Evolutionary conservation across 2,797 vertebrate genomes (phyloP), one percentile per base, ranked within the genome.

Genomic region (Cyclopterus lumpus): DNA sequence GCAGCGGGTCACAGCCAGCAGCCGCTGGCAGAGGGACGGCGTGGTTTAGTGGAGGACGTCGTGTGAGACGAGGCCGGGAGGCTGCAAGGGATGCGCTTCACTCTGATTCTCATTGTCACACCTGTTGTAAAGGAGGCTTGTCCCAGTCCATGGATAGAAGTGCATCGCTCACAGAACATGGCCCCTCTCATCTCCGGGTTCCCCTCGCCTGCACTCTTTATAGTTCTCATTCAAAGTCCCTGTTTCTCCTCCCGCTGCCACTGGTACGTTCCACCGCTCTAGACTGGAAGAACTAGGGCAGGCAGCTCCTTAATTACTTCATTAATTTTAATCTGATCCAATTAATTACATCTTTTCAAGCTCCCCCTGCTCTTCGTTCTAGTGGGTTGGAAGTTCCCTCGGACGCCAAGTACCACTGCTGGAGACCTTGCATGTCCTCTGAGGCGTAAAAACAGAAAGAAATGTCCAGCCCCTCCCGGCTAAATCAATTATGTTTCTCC

Each of bases 241-340:
- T 65, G 71, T 42, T 30, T 15, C 38, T 40, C 65, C 65, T 85
- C 72, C 87, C 74, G 83, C 86, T 70, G 80, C 80, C 69, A 67
- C 55, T 79, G 79, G 38, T 75, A 34, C 68, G 20, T 58, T 70
- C 67, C 4, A 11, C 77, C 71, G 58, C 65, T 66, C 70, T 24
- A 62, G 15, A 71, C 81, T 64, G 67, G 75, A 80, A 73, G 91
- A 94, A 93, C 64, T 79, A 73, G 93, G 89, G 81, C 91, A 90
- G 88, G 89, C 92, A 91, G 91, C 89, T 93, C 91, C 92, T 92
- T 94, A 94, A 94, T 94, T 93, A 95, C 93, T 95, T 93, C 94
- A 94, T 95, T 94, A 93, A 94, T 95, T 94, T 94, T 94, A 94
- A 94, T 95, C 94, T 94, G 93, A 94, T 94, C 91, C 91, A 94